Evolutionary conservation across 37 sponge, comb jelly and placozoan genomes (phyloP), one percentile per base, ranked within the genome.

Genomic region (Geodia barretti): DNA sequence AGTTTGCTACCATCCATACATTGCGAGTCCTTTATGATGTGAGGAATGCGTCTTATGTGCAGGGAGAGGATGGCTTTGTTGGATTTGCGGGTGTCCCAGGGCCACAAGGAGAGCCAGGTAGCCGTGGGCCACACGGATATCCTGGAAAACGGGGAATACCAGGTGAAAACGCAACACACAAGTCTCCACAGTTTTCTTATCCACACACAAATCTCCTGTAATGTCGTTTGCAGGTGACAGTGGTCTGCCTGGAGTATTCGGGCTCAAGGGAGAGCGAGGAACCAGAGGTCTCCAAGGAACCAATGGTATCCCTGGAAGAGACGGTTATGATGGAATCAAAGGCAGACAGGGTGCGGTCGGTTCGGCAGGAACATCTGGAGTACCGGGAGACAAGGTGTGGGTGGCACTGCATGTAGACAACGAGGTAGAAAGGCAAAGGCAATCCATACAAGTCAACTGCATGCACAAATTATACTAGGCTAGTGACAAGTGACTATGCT

Each of bases 11-110:
- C 11, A 19, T 31, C 11, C n/a, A 36, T 39, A 14, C 32, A n/a
- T n/a, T n/a, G n/a, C n/a, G n/a, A n/a, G n/a, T n/a, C n/a, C n/a
- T n/a, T n/a, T n/a, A n/a, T n/a, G n/a, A n/a, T n/a, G n/a, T n/a
- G n/a, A n/a, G n/a, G n/a, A n/a, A n/a, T n/a, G n/a, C n/a, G n/a
- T n/a, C 31, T n/a, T 58, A 54, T 42, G 34, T 60, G 5, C 62
- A 89, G 90, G 90, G 90, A 31, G 85, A 84, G 28, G 85, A 84
- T 80, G 90, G 85, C 8, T 0, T 23, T 5, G 75, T 74, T 26
- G 90, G 90, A 20, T 74, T 84, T 58, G 33, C 72, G 0, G 90
- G 90, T 2, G 72, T 69, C 26, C 72, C 54, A 23, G 90, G 90
- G 1, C 75, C 84, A n/a, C 84, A 89, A 71, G 90, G 90, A 8